Percentiles rank a stretch among this genome's conserved stretches.
Conservation (phyloP, 2,888 invertebrate species). For the Synergus laeviventris region DNA sequence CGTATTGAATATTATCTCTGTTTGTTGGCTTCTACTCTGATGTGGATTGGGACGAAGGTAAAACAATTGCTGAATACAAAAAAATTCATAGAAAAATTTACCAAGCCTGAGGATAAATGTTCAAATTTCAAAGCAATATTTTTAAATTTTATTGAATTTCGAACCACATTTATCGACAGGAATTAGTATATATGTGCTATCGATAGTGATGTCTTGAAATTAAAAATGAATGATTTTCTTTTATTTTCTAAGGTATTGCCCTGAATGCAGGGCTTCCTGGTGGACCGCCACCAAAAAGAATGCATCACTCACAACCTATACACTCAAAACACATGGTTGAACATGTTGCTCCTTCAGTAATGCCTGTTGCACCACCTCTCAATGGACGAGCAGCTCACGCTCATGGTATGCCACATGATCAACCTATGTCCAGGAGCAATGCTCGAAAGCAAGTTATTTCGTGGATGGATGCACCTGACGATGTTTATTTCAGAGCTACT, state of each 20-base stretch:
- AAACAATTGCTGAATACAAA: slow-evolving; percentile 64
- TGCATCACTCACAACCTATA: slow-evolving; percentile 69
- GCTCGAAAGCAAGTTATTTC: slow-evolving; percentile 93
- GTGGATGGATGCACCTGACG: slow-evolving; percentile 99
- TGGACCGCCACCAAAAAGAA: slow-evolving; percentile 86
- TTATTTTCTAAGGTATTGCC: slow-evolving; percentile 64
- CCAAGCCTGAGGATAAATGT: background rate
- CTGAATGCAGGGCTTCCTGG: slow-evolving; percentile 69
- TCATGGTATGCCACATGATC: slow-evolving; percentile 70
- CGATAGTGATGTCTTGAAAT: background rate
- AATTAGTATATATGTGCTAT: background rate
- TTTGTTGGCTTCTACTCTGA: slow-evolving; percentile 81
- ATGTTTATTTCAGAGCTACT: slow-evolving; percentile 96
- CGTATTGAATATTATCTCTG: slow-evolving; percentile 72
- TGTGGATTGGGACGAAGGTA: slow-evolving; percentile 82
- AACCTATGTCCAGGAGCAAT: slow-evolving; percentile 87
- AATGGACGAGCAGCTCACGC: slow-evolving; percentile 72
- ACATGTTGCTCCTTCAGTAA: slow-evolving; percentile 63
- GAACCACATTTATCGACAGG: background rate
- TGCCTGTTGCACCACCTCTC: slow-evolving; percentile 69
- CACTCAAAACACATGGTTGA: slow-evolving; percentile 70
- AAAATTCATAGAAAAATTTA: background rate
- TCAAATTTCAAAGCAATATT: background rate
- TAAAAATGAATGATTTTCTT: background rate
- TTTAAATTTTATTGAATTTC: background rate